A percentile compares a stretch with the other conserved stretches of the same genome.
Conservation (phyloP, 2,113 vertebrate genomes). For the Eidolon helvum region DNA sequence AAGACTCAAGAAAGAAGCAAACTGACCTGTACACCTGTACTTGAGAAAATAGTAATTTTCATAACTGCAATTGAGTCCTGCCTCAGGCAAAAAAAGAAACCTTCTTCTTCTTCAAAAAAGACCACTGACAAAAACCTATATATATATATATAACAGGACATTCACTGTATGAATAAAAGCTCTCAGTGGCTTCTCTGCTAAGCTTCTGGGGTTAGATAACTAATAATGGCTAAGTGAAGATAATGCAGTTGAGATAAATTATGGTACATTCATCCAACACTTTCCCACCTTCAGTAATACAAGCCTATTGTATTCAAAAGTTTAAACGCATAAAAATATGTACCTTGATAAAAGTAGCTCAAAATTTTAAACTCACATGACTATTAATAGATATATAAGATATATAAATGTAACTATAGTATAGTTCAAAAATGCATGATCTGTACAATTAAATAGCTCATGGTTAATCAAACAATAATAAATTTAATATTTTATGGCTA, state of each 20-base stretch:
- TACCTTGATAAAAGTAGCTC: neutral
- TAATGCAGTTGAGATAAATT: neutral
- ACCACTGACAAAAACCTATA: neutral
- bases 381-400: neutral
- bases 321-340: neutral
- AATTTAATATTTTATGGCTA: neutral
- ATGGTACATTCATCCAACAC: neutral
- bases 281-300: neutral
- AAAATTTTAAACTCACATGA: neutral
- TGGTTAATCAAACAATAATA: neutral
- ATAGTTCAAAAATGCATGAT: neutral
- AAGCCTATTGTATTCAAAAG: neutral
- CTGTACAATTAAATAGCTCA: neutral
- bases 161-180: neutral
- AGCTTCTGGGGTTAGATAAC: neutral
- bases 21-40: neutral
- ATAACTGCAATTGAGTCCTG: neutral
- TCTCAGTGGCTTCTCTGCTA: neutral
- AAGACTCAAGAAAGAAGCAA: neutral
- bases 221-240: neutral
- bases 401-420: neutral
- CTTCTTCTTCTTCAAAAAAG: neutral
- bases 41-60: neutral
- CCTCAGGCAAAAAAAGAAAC: neutral
- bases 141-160: no score